Evolutionary conservation across 2,888 invertebrate species (phyloP), one percentile per base, ranked within the genome.

Genomic region (Choristoneura rosaceana): DNA sequence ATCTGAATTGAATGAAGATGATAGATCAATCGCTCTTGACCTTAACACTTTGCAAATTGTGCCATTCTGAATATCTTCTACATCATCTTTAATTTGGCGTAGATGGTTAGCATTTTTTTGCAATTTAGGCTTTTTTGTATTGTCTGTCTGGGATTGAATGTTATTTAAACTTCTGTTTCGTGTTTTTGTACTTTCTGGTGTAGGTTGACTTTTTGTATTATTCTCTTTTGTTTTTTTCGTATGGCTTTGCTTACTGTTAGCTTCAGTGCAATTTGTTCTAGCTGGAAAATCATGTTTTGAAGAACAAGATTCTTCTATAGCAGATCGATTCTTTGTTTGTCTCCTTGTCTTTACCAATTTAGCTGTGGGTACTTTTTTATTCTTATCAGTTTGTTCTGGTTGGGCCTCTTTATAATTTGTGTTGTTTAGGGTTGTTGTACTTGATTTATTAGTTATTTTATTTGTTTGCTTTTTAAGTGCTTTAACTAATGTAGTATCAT

Each of bases 1-100:
- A 58, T 73, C 73, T 41, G 73, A 73, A 64, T 73, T 73, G 17
- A 73, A 73, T 25, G 73, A 73, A 17, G 70, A 73, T 10, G 73
- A 66, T 5, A 73, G 43, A 41, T 73, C 73, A 15, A 73, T 47
- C 9, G 3, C 14, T 61, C 73, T 65, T 33, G 69, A 55, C 69
- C 73, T 73, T 45, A 73, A 61, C n/a, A 60, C 61, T 73, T 73
- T 73, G 60, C 33, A 50, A 14, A 63, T 7, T n/a, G 33, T 17
- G 14, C 62, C 41, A 7, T 41, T 63, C n/a, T 71, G 47, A 3
- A 62, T 25, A 25, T 34, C 33, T 12, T 47, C 47, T 12, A 25
- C 4, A 12, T 14, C 33, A 12, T 60, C 25, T 64, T 68, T 68
- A 50, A 34, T 33, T 59, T 34, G 9, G 8, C 34, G 34, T 66